phyloP scores from a whole-genome alignment of 1,140 invertebrate genomes.

The Caenorhabditis brenneri region DNA sequence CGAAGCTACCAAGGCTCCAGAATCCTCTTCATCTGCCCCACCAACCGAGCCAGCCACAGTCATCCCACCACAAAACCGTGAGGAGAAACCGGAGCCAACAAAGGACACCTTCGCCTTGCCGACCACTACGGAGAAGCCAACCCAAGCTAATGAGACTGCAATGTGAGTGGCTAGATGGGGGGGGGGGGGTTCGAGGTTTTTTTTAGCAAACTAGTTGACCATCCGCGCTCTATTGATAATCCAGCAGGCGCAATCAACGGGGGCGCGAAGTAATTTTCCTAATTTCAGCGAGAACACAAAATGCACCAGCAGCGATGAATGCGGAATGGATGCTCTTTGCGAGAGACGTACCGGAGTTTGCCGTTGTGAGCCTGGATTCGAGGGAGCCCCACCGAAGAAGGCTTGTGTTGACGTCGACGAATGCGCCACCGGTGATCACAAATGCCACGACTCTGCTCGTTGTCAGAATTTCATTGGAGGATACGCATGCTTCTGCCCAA shows the following conservation, averaged over 20 bases:
- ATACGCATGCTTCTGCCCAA: constrained; percentile 62
- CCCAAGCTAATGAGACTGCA: neutral
- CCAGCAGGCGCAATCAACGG: too few species aligned
- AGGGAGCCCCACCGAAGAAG: constrained; percentile 56
- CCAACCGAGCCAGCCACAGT: neutral
- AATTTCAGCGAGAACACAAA: constrained; percentile 42
- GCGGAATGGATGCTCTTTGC: constrained; percentile 64
- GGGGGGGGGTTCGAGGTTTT: too few species aligned
- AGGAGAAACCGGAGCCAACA: constrained; percentile 30
- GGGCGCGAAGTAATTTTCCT: too few species aligned
- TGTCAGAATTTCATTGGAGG: constrained; percentile 64
- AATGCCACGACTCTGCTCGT: constrained; percentile 58
- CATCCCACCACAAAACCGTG: neutral
- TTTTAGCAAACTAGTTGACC: neutral
- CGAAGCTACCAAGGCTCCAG: neutral
- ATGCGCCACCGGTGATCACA: constrained; percentile 60
- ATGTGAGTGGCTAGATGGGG: neutral
- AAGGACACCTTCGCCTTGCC: constrained; percentile 48
- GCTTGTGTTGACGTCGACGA: constrained; percentile 63
- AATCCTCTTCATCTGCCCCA: neutral
- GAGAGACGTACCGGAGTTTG: constrained; percentile 60
- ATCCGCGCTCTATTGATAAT: neutral
- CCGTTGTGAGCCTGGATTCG: constrained; percentile 62
- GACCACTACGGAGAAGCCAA: neutral
- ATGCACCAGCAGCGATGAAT: constrained; percentile 62